These are phyloP conservation scores for Pseudochirops corinnae DNA, from an alignment of 2,797 vertebrate genomes.

Conservation along the genomic window DNA sequence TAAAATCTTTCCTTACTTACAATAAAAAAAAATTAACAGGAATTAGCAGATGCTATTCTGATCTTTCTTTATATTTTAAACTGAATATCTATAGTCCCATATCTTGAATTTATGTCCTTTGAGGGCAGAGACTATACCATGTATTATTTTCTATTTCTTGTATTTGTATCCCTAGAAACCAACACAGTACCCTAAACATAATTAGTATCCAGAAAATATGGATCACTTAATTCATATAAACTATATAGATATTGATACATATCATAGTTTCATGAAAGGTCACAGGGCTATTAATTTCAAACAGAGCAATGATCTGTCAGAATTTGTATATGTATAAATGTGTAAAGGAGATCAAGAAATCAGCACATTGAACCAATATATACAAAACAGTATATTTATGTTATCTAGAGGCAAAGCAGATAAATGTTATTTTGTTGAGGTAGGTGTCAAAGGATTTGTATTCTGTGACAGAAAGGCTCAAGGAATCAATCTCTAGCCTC, in stretches of 20 bases:
- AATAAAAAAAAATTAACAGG: neutral
- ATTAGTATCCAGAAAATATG: neutral
- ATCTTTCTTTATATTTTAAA: neutral
- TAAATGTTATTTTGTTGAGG: neutral
- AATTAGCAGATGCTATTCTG: neutral
- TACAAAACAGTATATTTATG: neutral
- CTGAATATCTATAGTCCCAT: neutral
- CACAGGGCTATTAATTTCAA: neutral
- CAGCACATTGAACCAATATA: neutral
- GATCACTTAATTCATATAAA: neutral
- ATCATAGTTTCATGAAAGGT: neutral
- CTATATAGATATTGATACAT: neutral
- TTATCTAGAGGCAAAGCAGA: neutral
- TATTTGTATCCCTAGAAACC: neutral
- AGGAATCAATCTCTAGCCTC: neutral
- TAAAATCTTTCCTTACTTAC: neutral
- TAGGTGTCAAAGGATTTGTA: neutral
- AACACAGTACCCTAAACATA: neutral
- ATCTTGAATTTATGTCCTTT: neutral
- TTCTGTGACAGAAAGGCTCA: neutral
- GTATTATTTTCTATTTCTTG: neutral
- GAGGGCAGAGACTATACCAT: neutral
- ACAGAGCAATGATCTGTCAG: neutral
- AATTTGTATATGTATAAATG: neutral
- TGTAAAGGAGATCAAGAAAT: neutral